Evolutionary conservation across 2,888 invertebrate species (phyloP).

Genomic region (Cinara cedri): DNA sequence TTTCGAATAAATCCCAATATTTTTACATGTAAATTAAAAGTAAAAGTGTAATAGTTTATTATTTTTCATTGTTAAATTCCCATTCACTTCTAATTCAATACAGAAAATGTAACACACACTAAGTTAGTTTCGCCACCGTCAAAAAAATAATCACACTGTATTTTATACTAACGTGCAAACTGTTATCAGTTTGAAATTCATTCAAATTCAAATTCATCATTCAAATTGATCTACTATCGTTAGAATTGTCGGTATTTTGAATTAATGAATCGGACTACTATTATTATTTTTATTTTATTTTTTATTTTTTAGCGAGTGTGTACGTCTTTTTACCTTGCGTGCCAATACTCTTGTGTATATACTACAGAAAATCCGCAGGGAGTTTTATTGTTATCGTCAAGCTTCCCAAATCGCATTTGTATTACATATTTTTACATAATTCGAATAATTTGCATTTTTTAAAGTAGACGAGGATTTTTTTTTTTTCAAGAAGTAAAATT

Average conservation of each 20-base stretch:
- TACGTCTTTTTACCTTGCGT: background rate
- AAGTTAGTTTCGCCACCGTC: no score
- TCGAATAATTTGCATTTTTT: constrained; percentile 42
- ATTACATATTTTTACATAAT: constrained; percentile 49
- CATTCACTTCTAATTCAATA: no score
- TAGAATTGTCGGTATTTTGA: constrained; percentile 27
- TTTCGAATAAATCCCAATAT: no score
- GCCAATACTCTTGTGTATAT: background rate
- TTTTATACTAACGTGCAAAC: no score
- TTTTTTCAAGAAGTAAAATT: background rate
- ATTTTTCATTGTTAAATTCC: no score
- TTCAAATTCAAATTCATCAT: no score
- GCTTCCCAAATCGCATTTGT: constrained; percentile 35
- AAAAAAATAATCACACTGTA: no score
- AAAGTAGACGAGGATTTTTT: background rate
- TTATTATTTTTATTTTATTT: background rate
- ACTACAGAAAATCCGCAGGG: constrained; percentile 1
- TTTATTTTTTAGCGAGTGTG: background rate
- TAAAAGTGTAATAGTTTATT: no score
- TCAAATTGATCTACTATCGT: background rate
- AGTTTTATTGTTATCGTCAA: constrained; percentile 35
- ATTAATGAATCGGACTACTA: background rate
- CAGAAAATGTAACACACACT: no score
- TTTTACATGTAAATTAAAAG: no score
- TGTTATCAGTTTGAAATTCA: no score